phyloP scores from a whole-genome alignment of 2,888 invertebrate genomes.

The Microctonus hyperodae region DNA sequence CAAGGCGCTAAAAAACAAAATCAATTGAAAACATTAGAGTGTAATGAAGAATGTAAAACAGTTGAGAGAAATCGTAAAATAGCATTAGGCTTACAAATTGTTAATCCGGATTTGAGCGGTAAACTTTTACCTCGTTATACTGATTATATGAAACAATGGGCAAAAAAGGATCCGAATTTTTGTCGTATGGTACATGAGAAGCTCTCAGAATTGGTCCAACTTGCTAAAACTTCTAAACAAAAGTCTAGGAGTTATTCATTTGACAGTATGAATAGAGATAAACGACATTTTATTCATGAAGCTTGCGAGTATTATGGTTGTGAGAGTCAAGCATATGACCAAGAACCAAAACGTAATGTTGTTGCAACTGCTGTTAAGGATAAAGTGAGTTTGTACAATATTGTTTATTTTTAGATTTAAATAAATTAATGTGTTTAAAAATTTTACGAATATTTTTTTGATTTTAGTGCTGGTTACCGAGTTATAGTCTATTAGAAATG shows the following conservation, averaged over 20 bases:
- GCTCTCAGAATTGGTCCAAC: slow-evolving; percentile 83
- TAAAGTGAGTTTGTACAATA: slow-evolving; percentile 66
- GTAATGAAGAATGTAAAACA: slow-evolving; percentile 90
- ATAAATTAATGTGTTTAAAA: not conserved
- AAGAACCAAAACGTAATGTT: slow-evolving; percentile 94
- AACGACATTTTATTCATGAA: slow-evolving; percentile 92
- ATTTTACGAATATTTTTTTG: slow-evolving; percentile 41
- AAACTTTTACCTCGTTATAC: slow-evolving; percentile 86
- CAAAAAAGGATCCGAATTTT: slow-evolving; percentile 81
- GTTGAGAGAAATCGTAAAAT: slow-evolving; percentile 87
- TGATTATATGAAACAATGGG: slow-evolving; percentile 83
- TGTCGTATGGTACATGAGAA: slow-evolving; percentile 84
- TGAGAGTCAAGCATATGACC: slow-evolving; percentile 92
- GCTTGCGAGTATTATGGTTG: slow-evolving; percentile 95
- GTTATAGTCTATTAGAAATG: slow-evolving; percentile 83
- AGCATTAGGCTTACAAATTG: slow-evolving; percentile 91
- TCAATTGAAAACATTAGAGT: slow-evolving; percentile 72
- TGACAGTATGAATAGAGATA: slow-evolving; percentile 92
- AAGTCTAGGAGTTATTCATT: slow-evolving; percentile 86
- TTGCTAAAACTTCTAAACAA: slow-evolving; percentile 87
- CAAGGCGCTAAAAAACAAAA: slow-evolving; percentile 64
- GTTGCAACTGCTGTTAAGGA: slow-evolving; percentile 88
- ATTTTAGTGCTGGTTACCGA: slow-evolving; percentile 85
- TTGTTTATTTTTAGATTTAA: not conserved
- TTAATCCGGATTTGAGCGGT: slow-evolving; percentile 84